These are phyloP conservation scores for Buphagus erythrorhynchus DNA, from an alignment of 2,797 vertebrate species.

Conservation along the genomic window DNA sequence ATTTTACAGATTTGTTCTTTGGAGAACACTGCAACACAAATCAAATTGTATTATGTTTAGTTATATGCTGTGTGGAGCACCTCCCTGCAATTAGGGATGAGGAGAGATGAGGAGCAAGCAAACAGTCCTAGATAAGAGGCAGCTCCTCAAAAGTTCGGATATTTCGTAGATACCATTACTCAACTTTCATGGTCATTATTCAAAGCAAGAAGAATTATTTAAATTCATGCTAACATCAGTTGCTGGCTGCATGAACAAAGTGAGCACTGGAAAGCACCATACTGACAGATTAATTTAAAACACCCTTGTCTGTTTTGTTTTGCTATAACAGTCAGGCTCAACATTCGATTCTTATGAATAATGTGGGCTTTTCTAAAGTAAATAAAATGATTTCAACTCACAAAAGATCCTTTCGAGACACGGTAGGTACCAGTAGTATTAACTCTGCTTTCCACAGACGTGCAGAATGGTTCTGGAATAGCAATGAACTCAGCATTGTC, in stretches of 20 bases:
- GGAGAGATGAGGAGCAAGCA: background rate
- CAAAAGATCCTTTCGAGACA: slow-evolving; percentile 5
- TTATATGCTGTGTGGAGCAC: slow-evolving; percentile 25
- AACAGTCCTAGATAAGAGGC: background rate
- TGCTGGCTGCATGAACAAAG: slow-evolving; percentile 38
- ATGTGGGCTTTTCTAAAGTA: slow-evolving; percentile 29
- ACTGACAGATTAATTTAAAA: slow-evolving; percentile 61
- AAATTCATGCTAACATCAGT: slow-evolving; percentile 55
- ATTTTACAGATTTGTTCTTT: slow-evolving; percentile 79
- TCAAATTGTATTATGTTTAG: slow-evolving; percentile 78
- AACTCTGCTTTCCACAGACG: background rate
- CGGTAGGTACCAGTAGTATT: background rate
- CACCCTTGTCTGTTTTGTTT: slow-evolving; percentile 36
- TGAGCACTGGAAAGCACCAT: slow-evolving; percentile 11
- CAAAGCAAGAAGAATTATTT: slow-evolving; percentile 54
- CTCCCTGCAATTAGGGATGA: slow-evolving; percentile 56
- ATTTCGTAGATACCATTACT: slow-evolving; percentile 37
- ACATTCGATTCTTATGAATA: slow-evolving; percentile 43
- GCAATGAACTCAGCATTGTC: slow-evolving; percentile 19
- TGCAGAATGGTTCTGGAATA: slow-evolving; percentile 8
- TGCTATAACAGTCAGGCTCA: background rate
- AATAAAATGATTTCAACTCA: slow-evolving; percentile 27
- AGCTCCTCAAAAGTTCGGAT: slow-evolving; percentile 18
- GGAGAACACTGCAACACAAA: slow-evolving; percentile 69
- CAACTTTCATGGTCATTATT: slow-evolving; percentile 48